A percentile compares a stretch with the other conserved stretches of the same genome.
Conservation (phyloP, 2,888 invertebrate species). For the Leptinotarsa tumamoca region DNA sequence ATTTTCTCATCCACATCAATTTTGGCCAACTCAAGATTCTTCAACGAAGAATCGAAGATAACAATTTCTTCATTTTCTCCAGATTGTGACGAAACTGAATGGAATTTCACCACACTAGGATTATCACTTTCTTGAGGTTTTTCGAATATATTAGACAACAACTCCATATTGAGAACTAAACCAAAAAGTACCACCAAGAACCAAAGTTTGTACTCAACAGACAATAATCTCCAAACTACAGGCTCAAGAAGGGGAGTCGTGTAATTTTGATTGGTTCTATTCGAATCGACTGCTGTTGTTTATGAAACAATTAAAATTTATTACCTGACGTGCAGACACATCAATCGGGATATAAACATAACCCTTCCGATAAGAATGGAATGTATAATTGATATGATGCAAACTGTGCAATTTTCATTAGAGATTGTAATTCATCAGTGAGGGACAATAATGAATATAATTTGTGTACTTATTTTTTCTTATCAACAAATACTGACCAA, state of each 20-base stretch:
- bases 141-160: neutral
- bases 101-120: conserved; percentile 12
- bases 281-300: neutral
- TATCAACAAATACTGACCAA: neutral
- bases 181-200: neutral
- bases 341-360: conserved; percentile 7
- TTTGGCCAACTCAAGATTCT: neutral
- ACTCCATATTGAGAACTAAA: neutral
- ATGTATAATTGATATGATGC: neutral
- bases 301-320: neutral
- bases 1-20: neutral
- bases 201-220: too few species aligned
- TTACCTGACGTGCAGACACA: neutral
- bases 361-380: neutral
- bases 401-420: neutral
- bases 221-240: neutral
- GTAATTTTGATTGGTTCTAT: conserved; percentile 3
- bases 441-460: neutral
- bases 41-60: neutral
- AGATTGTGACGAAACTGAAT: neutral
- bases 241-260: neutral
- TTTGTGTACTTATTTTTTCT: neutral
- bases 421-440: neutral
- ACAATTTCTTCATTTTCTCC: neutral
- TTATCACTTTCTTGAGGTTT: neutral